Evolutionary conservation across 2,797 vertebrate genomes (phyloP).

Genomic region (Pelodytes ibericus): DNA sequence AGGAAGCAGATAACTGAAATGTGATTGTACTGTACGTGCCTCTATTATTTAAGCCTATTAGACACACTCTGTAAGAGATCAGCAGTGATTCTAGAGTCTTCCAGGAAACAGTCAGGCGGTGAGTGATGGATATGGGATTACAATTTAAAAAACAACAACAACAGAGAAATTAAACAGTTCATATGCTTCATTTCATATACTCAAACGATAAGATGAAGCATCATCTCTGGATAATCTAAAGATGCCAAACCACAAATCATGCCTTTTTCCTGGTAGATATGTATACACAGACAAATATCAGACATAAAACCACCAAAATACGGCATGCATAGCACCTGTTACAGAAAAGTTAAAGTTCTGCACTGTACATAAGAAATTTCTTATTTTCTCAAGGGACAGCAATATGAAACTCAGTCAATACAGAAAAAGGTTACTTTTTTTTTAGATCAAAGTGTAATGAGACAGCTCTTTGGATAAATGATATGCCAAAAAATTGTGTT

Average conservation of each 20-base stretch:
- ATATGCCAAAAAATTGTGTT: no score
- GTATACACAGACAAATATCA: not conserved
- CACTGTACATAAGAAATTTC: not conserved
- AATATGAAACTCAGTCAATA: no score
- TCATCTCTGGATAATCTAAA: not conserved
- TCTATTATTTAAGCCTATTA: slow-evolving; percentile 31
- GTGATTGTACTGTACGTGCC: slow-evolving; percentile 34
- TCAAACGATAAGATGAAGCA: slow-evolving; percentile 51
- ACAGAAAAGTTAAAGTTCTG: not conserved
- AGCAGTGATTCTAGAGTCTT: slow-evolving; percentile 37
- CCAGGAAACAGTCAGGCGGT: slow-evolving; percentile 46
- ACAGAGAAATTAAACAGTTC: slow-evolving; percentile 52
- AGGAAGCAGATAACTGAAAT: not conserved
- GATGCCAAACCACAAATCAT: slow-evolving; percentile 43
- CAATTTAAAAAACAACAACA: slow-evolving; percentile 11
- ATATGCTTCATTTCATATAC: slow-evolving; percentile 60
- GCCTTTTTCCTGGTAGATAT: slow-evolving; percentile 13
- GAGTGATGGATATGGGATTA: slow-evolving; percentile 48
- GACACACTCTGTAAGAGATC: slow-evolving; percentile 11
- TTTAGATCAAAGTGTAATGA: no score
- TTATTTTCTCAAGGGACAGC: not conserved
- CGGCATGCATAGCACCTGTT: not conserved
- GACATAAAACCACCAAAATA: not conserved
- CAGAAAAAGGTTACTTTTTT: no score
- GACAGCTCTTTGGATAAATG: no score